phyloP scores from a whole-genome alignment of 2,797 vertebrate genomes.

The Zenarchopterus dispar region DNA sequence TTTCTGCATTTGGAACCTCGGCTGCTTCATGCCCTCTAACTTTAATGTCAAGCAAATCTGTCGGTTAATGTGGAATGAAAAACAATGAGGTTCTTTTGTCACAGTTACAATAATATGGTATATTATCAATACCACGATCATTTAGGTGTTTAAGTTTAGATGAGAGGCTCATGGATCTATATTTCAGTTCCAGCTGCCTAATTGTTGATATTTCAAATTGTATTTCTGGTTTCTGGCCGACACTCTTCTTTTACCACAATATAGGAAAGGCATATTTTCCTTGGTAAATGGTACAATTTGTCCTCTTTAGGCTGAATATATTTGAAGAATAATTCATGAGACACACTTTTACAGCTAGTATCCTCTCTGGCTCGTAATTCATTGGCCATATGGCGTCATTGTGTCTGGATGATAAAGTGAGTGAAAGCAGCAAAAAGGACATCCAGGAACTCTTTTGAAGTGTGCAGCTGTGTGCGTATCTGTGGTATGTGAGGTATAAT shows the following conservation, averaged over 20 bases:
- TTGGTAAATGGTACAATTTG: conserved; percentile 53
- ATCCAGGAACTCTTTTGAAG: conserved; percentile 58
- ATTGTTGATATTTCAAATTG: conserved; percentile 36
- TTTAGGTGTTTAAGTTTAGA: conserved; percentile 31
- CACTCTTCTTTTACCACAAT: not conserved
- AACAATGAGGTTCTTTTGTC: conserved; percentile 3
- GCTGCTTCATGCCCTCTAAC: conserved; percentile 14
- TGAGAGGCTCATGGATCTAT: conserved; percentile 26
- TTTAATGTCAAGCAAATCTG: conserved; percentile 16
- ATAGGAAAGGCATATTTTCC: conserved; percentile 39
- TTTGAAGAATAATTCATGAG: conserved; percentile 68
- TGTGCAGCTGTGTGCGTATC: conserved; percentile 50
- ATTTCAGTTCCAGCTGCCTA: conserved; percentile 26
- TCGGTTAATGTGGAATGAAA: conserved; percentile 10
- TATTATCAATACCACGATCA: conserved; percentile 25
- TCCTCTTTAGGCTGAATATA: conserved; percentile 57
- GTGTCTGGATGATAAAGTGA: conserved; percentile 60
- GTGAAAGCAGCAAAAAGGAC: conserved; percentile 51
- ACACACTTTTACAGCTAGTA: conserved; percentile 37
- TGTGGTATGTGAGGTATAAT: conserved; percentile 61
- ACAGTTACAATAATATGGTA: not conserved
- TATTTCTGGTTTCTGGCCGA: conserved; percentile 26
- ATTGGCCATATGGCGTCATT: conserved; percentile 57
- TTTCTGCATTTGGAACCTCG: conserved; percentile 35
- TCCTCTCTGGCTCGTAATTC: conserved; percentile 46